Base-by-base conservation (phyloP, 2,888 invertebrate species). In the Melanchra persicariae region DNA sequence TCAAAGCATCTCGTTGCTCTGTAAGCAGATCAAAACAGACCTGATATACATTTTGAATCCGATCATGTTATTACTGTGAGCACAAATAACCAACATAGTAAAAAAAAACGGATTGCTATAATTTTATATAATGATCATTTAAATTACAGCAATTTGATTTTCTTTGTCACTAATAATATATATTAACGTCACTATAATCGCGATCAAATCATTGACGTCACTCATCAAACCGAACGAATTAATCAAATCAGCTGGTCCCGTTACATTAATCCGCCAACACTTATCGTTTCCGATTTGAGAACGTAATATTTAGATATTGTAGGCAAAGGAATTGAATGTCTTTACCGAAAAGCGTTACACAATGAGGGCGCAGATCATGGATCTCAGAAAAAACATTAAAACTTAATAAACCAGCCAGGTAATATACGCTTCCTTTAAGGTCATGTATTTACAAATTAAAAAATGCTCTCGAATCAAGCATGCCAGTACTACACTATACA, bases 141-240 rank as follows among this genome's bases (percentile, higher is more conserved):
- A 59, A 59, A 7, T 24, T 24, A 15, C 2, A 26, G 26, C 15
- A 55, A 19, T 34, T 55, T n/a, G 9, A n/a, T 34, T 55, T 55
- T 34, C 37, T 57, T 40, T 52, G n/a, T 71, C 22, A 4, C 30
- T n/a, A 37, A 66, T 55, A 19, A 37, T 24, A 8, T 22, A 5
- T 22, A 60, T 64, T 63, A 22, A 74, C 52, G 47, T 69, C 58
- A 62, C 30, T 22, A 40, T 37, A 69, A 72, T 26, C 40, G n/a
- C 34, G n/a, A 24, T 64, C 22, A 19, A 47, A 62, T 43, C 15
- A 54, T 62, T 30, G 15, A 34, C 19, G 47, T 54, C 58, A 54
- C 19, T 69, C 40, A 34, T 73, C 40, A 37, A 59, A 74, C 58
- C 6, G n/a, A 74, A 65, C 61, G 24, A 74, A 62, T 62, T 30